A percentile compares a stretch with the other conserved stretches of the same genome.
Evolutionary conservation across 2,113 vertebrate genomes (phyloP).

Genomic region (Bambusicola thoracicus): DNA sequence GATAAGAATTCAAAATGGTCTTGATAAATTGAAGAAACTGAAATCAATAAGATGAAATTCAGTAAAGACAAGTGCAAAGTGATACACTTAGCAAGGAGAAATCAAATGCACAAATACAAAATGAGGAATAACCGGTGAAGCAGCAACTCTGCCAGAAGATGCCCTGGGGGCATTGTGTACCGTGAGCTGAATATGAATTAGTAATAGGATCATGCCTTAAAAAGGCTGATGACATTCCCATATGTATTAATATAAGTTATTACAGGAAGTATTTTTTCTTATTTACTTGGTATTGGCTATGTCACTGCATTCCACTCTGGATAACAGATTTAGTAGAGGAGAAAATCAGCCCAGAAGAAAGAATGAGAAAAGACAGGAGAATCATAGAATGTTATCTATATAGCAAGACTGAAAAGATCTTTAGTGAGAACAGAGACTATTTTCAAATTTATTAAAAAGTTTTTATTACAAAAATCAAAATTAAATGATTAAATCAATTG

Average conservation of each 20-base stretch:
- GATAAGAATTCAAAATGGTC: constrained; percentile 41
- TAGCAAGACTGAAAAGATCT: neutral
- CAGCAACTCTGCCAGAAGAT: constrained; percentile 30
- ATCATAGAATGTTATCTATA: neutral
- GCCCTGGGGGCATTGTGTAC: constrained; percentile 7
- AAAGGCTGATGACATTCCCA: constrained; percentile 26
- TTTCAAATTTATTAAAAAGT: neutral
- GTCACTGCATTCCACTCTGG: neutral
- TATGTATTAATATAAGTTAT: constrained; percentile 12
- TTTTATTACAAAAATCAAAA: neutral
- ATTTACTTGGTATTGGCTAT: neutral
- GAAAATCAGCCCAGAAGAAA: neutral
- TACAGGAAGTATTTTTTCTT: constrained; percentile 9
- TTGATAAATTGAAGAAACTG: constrained; percentile 40
- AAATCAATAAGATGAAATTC: constrained; percentile 66
- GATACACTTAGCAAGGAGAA: constrained; percentile 57
- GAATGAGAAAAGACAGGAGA: neutral
- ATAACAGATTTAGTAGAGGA: neutral
- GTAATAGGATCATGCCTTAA: neutral
- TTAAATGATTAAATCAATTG: neutral
- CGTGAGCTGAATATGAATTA: constrained; percentile 32
- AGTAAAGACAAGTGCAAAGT: constrained; percentile 57
- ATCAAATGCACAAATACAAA: constrained; percentile 50
- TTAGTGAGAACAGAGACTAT: neutral
- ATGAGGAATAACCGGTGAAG: constrained; percentile 56